Percentiles rank a stretch among this genome's conserved stretches.
Evolutionary conservation across 2,888 invertebrate species (phyloP).

Genomic region (Heliothis peltigera): DNA sequence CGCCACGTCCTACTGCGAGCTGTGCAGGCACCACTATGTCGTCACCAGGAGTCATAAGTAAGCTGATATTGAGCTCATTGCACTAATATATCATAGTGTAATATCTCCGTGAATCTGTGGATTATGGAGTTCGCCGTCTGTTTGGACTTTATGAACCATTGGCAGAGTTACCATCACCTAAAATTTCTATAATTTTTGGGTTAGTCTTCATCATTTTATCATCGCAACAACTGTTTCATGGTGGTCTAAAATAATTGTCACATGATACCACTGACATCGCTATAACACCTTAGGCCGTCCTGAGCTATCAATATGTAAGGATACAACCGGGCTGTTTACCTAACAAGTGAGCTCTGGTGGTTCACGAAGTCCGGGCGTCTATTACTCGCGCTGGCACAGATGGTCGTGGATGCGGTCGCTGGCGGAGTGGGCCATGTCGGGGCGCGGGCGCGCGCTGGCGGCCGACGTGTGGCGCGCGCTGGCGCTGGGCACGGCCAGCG

Average conservation of each 20-base stretch:
- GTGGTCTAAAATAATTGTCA: too few species aligned
- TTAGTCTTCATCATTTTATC: too few species aligned
- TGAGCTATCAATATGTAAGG: neutral
- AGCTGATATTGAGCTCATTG: conserved; percentile 16
- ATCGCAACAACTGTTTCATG: too few species aligned
- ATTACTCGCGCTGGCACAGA: conserved; percentile 64
- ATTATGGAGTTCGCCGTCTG: too few species aligned
- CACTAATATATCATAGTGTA: too few species aligned
- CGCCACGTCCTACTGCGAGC: conserved; percentile 86
- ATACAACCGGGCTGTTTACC: neutral
- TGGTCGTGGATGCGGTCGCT: conserved; percentile 84
- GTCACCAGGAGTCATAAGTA: conserved; percentile 86
- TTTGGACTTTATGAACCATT: too few species aligned
- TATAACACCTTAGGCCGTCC: too few species aligned
- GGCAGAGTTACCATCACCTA: too few species aligned
- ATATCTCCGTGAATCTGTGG: too few species aligned
- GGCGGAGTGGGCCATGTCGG: conserved; percentile 82
- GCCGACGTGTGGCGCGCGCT: conserved; percentile 83
- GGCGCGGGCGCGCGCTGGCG: conserved; percentile 82
- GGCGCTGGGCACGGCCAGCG: conserved; percentile 81
- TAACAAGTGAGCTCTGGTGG: neutral
- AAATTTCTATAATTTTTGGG: too few species aligned
- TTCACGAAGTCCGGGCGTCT: conserved; percentile 15
- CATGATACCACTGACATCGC: too few species aligned
- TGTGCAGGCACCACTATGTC: conserved; percentile 84